Conservation (phyloP, 2,797 vertebrate species). For the Gambelia wislizenii region DNA sequence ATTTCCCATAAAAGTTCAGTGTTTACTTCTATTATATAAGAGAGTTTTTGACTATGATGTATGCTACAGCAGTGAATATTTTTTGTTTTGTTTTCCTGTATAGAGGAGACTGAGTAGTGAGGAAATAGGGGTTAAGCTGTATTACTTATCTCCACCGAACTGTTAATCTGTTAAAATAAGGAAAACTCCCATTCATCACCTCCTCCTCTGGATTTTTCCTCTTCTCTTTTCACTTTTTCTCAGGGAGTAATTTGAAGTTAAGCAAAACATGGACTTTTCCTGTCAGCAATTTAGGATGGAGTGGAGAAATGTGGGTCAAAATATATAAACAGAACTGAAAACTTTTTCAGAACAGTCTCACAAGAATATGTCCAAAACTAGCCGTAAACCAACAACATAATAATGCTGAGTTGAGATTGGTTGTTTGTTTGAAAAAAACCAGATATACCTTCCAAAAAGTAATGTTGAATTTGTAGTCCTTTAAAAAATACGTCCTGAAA, state of each 20-base stretch:
- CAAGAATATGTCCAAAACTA: constrained; percentile 59
- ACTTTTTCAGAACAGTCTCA: constrained; percentile 80
- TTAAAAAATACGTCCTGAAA: fast-evolving
- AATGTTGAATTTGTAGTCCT: background rate
- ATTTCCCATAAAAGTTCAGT: background rate
- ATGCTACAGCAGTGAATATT: constrained; percentile 5
- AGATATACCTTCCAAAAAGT: background rate
- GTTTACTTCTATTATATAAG: constrained; percentile 25
- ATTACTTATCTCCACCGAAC: background rate
- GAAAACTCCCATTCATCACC: no score
- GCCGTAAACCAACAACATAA: background rate
- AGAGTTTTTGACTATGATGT: constrained; percentile 33
- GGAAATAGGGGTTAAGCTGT: background rate
- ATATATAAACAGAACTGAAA: constrained; percentile 83
- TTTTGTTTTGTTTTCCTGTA: constrained; percentile 37
- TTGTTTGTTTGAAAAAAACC: constrained; percentile 47
- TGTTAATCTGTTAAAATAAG: background rate
- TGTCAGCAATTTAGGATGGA: constrained; percentile 76
- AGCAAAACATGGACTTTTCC: constrained; percentile 76
- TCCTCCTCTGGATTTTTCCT: background rate
- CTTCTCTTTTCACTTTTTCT: constrained; percentile 54
- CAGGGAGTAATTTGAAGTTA: constrained; percentile 70
- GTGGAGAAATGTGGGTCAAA: constrained; percentile 79
- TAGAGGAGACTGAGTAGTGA: background rate
- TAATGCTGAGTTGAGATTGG: constrained; percentile 45